Evolutionary conservation across 1,140 invertebrate genomes (phyloP).

Genomic region (Drosophila lacteicornis): DNA sequence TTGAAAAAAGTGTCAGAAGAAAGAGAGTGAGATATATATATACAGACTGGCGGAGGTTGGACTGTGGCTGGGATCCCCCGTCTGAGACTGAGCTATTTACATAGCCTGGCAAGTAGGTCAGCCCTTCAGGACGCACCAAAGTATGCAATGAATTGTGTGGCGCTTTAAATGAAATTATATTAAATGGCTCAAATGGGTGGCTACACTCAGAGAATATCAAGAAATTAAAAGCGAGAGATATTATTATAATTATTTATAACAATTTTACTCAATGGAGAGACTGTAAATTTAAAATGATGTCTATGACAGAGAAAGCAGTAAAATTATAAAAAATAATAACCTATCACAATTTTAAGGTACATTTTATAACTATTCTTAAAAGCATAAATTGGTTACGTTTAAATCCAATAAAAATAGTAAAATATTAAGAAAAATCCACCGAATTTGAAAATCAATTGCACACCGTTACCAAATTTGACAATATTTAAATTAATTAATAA

Average conservation of each 20-base stretch:
- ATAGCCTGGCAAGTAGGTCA: conserved; percentile 61
- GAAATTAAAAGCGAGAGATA: too few relatives aligned
- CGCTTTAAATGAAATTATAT: conserved; percentile 65
- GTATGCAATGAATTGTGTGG: conserved; percentile 72
- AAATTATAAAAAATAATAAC: too few relatives aligned
- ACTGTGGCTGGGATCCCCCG: not conserved
- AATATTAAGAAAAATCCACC: not conserved
- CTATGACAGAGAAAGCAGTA: too few relatives aligned
- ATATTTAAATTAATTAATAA: too few relatives aligned
- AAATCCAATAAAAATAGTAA: not conserved
- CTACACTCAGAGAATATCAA: not conserved
- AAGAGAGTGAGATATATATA: conserved; percentile 1
- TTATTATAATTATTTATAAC: not conserved
- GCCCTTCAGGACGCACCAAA: conserved; percentile 61
- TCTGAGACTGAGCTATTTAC: conserved; percentile 49
- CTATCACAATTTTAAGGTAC: too few relatives aligned
- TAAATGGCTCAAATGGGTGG: conserved; percentile 51
- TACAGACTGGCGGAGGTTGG: not conserved
- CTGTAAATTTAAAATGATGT: too few relatives aligned
- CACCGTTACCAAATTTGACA: too few relatives aligned
- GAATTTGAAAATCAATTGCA: too few relatives aligned
- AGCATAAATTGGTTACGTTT: not conserved
- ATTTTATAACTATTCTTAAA: too few relatives aligned
- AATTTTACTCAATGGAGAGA: too few relatives aligned
- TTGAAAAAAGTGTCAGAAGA: conserved; percentile 28